phyloP scores from a whole-genome alignment of 2,888 invertebrate genomes.

The Petrophora chlorosata region DNA sequence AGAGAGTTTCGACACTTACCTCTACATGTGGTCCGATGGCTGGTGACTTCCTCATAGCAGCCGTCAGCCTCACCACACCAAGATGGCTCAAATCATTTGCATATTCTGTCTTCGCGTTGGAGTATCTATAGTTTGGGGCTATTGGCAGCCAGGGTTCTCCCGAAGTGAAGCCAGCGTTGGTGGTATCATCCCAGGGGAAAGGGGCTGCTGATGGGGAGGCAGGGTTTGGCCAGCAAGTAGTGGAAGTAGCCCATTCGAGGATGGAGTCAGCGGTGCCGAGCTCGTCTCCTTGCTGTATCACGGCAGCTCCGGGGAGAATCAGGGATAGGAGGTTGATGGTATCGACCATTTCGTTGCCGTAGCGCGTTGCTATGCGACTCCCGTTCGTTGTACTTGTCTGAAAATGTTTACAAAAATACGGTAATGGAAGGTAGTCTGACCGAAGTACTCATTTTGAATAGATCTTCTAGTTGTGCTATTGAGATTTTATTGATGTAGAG shows the following conservation, averaged over 20 bases:
- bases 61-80: constrained; percentile 61
- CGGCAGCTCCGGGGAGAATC: constrained; percentile 88
- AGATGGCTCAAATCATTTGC: constrained; percentile 77
- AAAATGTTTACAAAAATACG: constrained; percentile 21
- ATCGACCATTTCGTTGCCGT: constrained; percentile 86
- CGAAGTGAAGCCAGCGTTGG: constrained; percentile 75
- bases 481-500: too few relatives aligned
- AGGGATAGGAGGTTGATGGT: constrained; percentile 87
- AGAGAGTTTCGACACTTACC: too few relatives aligned
- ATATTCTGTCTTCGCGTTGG: constrained; percentile 85
- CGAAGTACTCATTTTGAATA: not conserved
- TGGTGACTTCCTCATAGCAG: constrained; percentile 71
- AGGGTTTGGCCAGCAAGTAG: constrained; percentile 77
- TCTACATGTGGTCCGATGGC: constrained; percentile 73
- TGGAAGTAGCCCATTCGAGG: constrained; percentile 71
- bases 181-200: constrained; percentile 74
- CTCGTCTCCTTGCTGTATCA: constrained; percentile 93
- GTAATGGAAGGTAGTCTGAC: not conserved
- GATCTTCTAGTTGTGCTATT: too few relatives aligned
- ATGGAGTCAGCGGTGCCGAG: constrained; percentile 85
- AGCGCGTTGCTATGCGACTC: constrained; percentile 82
- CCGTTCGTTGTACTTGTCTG: constrained; percentile 62
- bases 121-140: constrained; percentile 83
- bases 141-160: constrained; percentile 88
- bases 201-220: constrained; percentile 57